These are phyloP conservation scores for Urosaurus nigricauda DNA, from an alignment of 2,797 vertebrate species.

Conservation along the genomic window DNA sequence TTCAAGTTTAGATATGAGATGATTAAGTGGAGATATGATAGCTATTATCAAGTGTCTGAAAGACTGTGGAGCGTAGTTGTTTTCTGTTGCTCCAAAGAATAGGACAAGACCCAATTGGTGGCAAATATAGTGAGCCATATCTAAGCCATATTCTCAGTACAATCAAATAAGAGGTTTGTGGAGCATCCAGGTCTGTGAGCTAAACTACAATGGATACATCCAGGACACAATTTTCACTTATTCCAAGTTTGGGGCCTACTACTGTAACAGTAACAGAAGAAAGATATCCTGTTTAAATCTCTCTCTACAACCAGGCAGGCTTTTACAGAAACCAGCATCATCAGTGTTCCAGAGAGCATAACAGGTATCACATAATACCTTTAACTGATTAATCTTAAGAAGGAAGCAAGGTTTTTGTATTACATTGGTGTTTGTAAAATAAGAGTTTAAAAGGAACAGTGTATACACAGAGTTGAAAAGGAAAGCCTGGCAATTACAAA, in stretches of 20 bases:
- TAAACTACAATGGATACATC: conserved; percentile 21
- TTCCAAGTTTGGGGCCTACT: conserved; percentile 55
- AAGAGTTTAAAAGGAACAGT: conserved; percentile 60
- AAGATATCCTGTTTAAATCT: conserved; percentile 73
- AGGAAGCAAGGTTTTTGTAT: conserved; percentile 62
- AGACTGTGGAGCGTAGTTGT: neutral
- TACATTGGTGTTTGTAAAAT: conserved; percentile 58
- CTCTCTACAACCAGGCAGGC: conserved; percentile 46
- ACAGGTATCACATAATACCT: conserved; percentile 63
- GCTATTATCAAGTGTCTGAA: neutral
- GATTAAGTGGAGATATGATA: neutral
- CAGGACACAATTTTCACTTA: conserved; percentile 63
- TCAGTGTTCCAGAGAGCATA: conserved; percentile 52
- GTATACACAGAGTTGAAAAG: neutral
- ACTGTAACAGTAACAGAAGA: conserved; percentile 69
- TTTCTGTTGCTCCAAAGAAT: neutral
- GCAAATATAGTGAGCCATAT: conserved; percentile 7
- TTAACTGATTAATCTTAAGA: conserved; percentile 58
- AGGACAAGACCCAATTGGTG: neutral
- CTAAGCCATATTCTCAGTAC: neutral
- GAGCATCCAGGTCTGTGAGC: conserved; percentile 47
- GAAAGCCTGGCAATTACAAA: neutral
- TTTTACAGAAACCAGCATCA: conserved; percentile 63
- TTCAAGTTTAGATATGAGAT: neutral
- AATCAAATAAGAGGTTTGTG: neutral